Conservation (phyloP, 1,140 invertebrate species). For the Macrobrachium rosenbergii region DNA sequence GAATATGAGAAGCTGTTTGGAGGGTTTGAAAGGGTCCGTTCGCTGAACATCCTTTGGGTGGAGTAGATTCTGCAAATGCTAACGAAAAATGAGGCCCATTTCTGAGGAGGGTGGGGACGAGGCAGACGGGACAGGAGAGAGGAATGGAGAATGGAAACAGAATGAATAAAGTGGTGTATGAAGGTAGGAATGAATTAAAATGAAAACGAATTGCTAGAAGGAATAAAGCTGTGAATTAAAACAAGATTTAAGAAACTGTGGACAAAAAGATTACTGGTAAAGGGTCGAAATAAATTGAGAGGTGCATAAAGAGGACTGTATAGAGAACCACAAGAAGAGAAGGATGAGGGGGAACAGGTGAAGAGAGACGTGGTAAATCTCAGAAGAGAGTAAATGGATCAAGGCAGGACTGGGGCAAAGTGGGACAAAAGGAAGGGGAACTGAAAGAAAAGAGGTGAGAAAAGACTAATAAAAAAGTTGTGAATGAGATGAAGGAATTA, state of each 20-base stretch:
- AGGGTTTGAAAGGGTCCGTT: background rate
- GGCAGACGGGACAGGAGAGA: background rate
- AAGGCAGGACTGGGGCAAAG: no score
- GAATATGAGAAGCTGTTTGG: background rate
- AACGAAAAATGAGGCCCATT: background rate
- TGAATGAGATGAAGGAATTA: no score
- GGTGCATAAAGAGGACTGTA: background rate
- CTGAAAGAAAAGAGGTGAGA: no score
- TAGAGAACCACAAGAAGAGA: background rate
- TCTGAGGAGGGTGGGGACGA: no score
- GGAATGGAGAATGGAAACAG: background rate
- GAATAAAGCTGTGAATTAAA: no score
- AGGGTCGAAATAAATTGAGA: background rate
- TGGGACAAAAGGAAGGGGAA: no score
- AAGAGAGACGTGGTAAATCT: no score
- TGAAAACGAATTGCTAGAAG: no score
- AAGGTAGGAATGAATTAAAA: background rate
- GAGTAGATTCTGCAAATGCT: background rate
- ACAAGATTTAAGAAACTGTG: background rate
- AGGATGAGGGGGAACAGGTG: background rate
- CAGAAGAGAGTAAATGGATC: no score
- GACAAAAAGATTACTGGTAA: background rate
- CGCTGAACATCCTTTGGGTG: background rate
- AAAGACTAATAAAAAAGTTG: no score
- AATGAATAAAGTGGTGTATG: background rate